Percentiles rank a stretch among this genome's conserved stretches.
phyloP scores from a whole-genome alignment of 1,140 invertebrate genomes.

The Anthonomus grandis region DNA sequence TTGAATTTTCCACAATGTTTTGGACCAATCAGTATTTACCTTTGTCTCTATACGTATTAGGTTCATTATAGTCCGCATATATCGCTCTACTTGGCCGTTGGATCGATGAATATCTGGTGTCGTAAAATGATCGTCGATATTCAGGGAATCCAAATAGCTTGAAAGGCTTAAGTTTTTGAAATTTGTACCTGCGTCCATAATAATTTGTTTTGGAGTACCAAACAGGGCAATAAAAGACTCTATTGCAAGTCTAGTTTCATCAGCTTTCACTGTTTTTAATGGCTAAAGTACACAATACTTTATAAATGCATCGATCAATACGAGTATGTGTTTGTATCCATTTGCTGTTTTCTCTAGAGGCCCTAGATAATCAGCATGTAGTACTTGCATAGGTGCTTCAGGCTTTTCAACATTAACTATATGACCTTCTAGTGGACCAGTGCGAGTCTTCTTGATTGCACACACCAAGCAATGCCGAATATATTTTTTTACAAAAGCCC shows the following conservation, averaged over 20 bases:
- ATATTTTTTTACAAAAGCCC: too few species aligned
- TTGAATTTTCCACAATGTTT: slow-evolving; percentile 42
- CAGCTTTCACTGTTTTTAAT: neutral
- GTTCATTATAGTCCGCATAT: slow-evolving; percentile 40
- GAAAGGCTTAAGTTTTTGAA: slow-evolving; percentile 4
- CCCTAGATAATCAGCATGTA: slow-evolving; percentile 13
- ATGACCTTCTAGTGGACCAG: too few species aligned
- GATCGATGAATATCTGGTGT: slow-evolving; percentile 1
- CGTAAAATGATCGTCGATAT: slow-evolving; percentile 1
- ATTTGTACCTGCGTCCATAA: slow-evolving; percentile 4
- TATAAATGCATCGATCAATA: slow-evolving; percentile 18
- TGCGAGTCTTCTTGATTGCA: too few species aligned
- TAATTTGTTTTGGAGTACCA: neutral
- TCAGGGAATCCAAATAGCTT: neutral
- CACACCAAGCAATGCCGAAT: too few species aligned
- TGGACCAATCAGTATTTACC: slow-evolving; percentile 41
- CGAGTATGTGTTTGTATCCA: slow-evolving; percentile 11
- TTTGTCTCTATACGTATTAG: slow-evolving; percentile 36
- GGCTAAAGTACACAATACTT: slow-evolving; percentile 19
- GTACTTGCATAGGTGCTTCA: too few species aligned
- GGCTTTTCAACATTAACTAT: too few species aligned
- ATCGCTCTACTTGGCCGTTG: slow-evolving; percentile 43
- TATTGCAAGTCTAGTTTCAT: slow-evolving; percentile 3
- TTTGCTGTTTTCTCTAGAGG: slow-evolving; percentile 1
- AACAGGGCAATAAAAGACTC: slow-evolving; percentile 4